phyloP scores from a whole-genome alignment of 2,888 invertebrate species.

The Nephrotoma flavescens region DNA sequence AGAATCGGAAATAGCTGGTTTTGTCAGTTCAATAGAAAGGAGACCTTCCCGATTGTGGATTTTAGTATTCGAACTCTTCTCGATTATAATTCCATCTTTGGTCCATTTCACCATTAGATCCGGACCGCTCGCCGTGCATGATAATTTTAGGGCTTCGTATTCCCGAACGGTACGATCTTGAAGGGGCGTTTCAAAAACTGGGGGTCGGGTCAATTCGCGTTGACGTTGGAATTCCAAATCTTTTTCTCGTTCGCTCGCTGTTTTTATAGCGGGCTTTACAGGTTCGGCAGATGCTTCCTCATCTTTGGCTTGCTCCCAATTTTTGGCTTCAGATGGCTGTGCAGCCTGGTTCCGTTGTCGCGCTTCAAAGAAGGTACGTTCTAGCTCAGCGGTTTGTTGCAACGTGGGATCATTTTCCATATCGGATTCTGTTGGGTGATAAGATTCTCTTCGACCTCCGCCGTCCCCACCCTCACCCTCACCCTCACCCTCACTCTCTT shows the following conservation, averaged over 20 bases:
- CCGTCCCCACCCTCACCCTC: constrained; percentile 12
- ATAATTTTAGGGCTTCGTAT: constrained; percentile 59
- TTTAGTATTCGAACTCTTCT: constrained; percentile 29
- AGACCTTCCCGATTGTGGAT: constrained; percentile 41
- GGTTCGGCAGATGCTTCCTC: constrained; percentile 30
- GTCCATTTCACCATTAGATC: constrained; percentile 62
- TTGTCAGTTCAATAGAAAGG: constrained; percentile 39
- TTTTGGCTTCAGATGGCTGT: constrained; percentile 22
- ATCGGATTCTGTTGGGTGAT: constrained; percentile 13
- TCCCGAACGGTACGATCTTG: constrained; percentile 61
- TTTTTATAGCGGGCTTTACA: constrained; percentile 20
- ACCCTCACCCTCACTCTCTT: constrained; percentile 11
- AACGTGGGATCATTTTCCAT: constrained; percentile 18
- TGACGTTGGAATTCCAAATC: constrained; percentile 30
- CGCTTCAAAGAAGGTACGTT: constrained; percentile 20
- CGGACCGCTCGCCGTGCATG: constrained; percentile 61
- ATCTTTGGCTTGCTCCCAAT: constrained; percentile 28
- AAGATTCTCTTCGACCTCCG: constrained; percentile 13
- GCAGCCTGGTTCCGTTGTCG: constrained; percentile 24
- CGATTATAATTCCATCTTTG: constrained; percentile 44
- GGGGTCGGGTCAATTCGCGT: constrained; percentile 27
- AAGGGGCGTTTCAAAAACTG: constrained; percentile 37
- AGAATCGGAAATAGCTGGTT: constrained; percentile 42
- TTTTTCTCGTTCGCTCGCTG: constrained; percentile 26
- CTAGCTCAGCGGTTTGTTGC: constrained; percentile 16